Conservation (phyloP, 2,888 invertebrate species). For the Leucania comma region DNA sequence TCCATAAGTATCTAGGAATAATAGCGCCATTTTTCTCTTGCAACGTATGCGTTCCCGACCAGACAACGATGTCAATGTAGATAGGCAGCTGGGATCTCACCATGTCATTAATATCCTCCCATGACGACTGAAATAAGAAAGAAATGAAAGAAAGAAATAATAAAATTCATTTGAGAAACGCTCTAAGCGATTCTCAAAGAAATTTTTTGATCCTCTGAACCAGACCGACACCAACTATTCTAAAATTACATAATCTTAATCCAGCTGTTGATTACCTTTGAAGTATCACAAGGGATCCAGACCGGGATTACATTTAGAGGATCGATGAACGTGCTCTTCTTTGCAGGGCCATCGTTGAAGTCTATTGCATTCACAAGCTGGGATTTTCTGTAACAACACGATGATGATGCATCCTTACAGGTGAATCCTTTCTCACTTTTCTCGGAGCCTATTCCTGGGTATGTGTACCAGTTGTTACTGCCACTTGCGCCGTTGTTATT, state of each 20-base stretch:
- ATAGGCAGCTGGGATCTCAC: conserved; percentile 18
- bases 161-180: not conserved
- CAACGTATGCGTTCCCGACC: conserved; percentile 59
- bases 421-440: conserved; percentile 37
- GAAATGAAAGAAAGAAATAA: too few relatives aligned
- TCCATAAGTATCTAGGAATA: conserved; percentile 69
- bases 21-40: conserved; percentile 38
- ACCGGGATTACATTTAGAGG: conserved; percentile 59
- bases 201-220: too few relatives aligned
- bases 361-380: conserved; percentile 62
- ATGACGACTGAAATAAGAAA: conserved; percentile 60
- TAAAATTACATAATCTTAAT: too few relatives aligned
- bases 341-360: conserved; percentile 56
- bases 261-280: conserved; percentile 48
- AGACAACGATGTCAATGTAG: conserved; percentile 29
- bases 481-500: conserved; percentile 10
- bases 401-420: conserved; percentile 37
- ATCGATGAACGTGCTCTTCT: conserved; percentile 62
- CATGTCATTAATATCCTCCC: conserved; percentile 48
- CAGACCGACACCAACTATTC: too few relatives aligned
- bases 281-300: conserved; percentile 55
- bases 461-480: conserved; percentile 42
- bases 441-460: conserved; percentile 18
- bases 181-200: too few relatives aligned
- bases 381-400: conserved; percentile 60